Percentiles rank a stretch among this genome's conserved stretches.
Conservation (phyloP, 2,113 vertebrate species). For the Rhadina sibilatrix region DNA sequence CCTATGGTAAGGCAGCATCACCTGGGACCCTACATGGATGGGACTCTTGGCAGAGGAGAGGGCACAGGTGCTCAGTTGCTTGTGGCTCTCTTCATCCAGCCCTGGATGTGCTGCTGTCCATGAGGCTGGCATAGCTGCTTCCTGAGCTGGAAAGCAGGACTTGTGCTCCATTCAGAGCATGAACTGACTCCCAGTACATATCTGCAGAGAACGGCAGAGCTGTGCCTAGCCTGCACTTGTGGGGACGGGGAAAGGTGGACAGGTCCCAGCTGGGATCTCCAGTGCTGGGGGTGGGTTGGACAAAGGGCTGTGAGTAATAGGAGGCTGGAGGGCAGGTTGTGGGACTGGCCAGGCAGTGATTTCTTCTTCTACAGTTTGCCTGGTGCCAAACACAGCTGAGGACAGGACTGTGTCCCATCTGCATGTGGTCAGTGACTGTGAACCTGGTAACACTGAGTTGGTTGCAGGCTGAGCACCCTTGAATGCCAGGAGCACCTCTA, state of each 20-base stretch:
- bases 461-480: neutral
- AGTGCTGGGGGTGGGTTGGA: neutral
- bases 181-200: neutral
- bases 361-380: neutral
- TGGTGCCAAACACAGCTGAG: neutral
- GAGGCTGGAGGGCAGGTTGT: neutral
- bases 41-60: neutral
- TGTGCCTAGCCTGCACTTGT: neutral
- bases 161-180: neutral
- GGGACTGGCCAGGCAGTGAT: neutral
- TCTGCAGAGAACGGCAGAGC: neutral
- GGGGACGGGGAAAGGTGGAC: neutral
- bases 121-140: neutral
- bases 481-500: neutral
- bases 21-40: fast-evolving
- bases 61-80: neutral
- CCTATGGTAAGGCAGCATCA: slow-evolving; percentile 43
- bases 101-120: neutral
- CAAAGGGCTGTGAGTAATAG: neutral
- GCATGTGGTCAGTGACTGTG: neutral
- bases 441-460: neutral
- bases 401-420: neutral
- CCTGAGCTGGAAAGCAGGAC: neutral
- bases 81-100: neutral
- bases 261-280: neutral